These are phyloP conservation scores for Drosophila subquinaria DNA, from an alignment of 2,888 invertebrate genomes.

Conservation along the genomic window DNA sequence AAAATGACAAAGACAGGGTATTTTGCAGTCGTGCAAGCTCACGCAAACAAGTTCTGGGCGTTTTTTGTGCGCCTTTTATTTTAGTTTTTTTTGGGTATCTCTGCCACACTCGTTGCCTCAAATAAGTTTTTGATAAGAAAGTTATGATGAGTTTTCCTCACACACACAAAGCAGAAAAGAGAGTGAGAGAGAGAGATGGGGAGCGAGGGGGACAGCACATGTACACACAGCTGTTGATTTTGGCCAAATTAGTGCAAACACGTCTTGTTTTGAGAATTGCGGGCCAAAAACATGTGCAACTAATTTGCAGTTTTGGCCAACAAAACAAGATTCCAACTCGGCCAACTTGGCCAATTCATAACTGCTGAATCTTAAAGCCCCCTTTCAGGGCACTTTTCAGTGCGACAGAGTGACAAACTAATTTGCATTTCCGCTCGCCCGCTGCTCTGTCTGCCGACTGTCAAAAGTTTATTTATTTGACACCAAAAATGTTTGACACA, in stretches of 20 bases:
- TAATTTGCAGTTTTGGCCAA: constrained; percentile 70
- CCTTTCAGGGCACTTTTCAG: neutral
- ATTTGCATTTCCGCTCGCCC: constrained; percentile 68
- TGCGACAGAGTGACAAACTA: constrained; percentile 39
- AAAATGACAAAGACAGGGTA: neutral
- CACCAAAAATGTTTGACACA: constrained; percentile 80
- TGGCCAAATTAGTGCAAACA: constrained; percentile 81
- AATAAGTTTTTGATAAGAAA: constrained; percentile 80
- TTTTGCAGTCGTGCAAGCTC: neutral
- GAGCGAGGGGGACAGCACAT: constrained; percentile 34
- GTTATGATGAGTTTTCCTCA: constrained; percentile 78
- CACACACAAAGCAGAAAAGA: constrained; percentile 20
- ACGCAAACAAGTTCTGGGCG: constrained; percentile 23
- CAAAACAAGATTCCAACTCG: constrained; percentile 41
- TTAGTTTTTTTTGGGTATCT: constrained; percentile 47
- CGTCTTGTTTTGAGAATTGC: constrained; percentile 68
- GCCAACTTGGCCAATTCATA: constrained; percentile 31
- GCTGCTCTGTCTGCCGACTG: constrained; percentile 72
- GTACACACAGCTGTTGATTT: constrained; percentile 79
- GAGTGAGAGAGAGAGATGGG: neutral
- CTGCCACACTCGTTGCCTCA: constrained; percentile 56
- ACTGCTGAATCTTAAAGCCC: constrained; percentile 31
- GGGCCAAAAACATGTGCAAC: constrained; percentile 75
- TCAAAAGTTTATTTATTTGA: constrained; percentile 82
- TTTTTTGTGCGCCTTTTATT: constrained; percentile 21